Conservation (phyloP, 2,797 vertebrate species). For the Clarias laeviceps region DNA sequence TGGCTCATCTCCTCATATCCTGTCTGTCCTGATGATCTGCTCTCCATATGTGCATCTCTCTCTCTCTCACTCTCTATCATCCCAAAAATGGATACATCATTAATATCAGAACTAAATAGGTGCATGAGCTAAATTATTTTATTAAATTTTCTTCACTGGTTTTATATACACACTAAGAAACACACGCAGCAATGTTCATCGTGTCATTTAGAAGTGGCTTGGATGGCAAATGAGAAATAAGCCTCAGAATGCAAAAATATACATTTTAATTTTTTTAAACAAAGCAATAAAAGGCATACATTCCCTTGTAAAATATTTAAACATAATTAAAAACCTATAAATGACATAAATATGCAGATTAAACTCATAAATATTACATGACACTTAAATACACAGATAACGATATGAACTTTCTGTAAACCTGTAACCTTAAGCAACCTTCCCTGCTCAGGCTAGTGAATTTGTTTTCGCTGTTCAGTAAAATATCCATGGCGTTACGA, state of each 20-base stretch:
- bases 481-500: constrained; percentile 28
- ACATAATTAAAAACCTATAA: constrained; percentile 15
- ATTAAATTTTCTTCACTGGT: neutral
- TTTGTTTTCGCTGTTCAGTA: constrained; percentile 20
- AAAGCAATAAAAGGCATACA: constrained; percentile 25
- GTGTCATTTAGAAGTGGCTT: neutral
- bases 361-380: constrained; percentile 35
- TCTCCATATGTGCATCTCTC: constrained; percentile 28
- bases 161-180: neutral
- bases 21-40: constrained; percentile 42
- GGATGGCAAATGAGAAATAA: constrained; percentile 3
- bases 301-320: constrained; percentile 1
- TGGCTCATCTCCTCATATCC: constrained; percentile 37
- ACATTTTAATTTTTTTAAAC: constrained; percentile 47
- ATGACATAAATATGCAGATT: constrained; percentile 45
- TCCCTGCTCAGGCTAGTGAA: neutral
- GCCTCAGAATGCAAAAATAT: constrained; percentile 48
- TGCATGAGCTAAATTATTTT: neutral
- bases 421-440: neutral
- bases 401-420: neutral
- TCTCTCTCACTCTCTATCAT: neutral
- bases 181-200: neutral
- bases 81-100: neutral
- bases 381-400: constrained; percentile 22
- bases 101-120: neutral